Percentiles rank a stretch among this genome's conserved stretches.
Conservation (phyloP, 2,113 vertebrate genomes). For the Austrofundulus limnaeus region DNA sequence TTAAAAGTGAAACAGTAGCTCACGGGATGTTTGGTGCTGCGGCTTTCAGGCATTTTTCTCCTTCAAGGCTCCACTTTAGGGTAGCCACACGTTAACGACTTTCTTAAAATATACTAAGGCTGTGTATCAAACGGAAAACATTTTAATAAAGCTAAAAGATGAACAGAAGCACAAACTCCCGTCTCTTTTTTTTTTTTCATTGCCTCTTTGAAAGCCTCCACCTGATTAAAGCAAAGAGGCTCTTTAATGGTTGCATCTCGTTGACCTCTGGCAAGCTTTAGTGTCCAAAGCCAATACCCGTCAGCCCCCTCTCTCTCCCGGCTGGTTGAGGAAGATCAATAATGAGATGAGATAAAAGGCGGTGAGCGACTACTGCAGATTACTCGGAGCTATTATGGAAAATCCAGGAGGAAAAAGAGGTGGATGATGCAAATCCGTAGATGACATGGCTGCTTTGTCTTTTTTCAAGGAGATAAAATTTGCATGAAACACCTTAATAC, state of each 20-base stretch:
- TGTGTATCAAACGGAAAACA: not conserved
- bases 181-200: not conserved
- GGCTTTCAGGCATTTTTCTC: slow-evolving; percentile 2
- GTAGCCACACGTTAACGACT: slow-evolving; percentile 2
- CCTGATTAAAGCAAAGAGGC: slow-evolving; percentile 33
- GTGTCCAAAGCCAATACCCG: slow-evolving; percentile 53
- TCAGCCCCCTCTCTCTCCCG: slow-evolving; percentile 8
- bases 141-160: not conserved
- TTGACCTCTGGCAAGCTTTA: slow-evolving; percentile 46
- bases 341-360: slow-evolving; percentile 28
- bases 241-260: slow-evolving; percentile 36
- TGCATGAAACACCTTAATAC: not conserved
- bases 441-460: not conserved
- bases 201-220: slow-evolving; percentile 10
- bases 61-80: not conserved
- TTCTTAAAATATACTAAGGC: slow-evolving; percentile 2
- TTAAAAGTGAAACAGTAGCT: not conserved
- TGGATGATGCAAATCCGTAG: slow-evolving; percentile 20
- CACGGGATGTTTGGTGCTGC: not conserved
- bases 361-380: slow-evolving; percentile 27
- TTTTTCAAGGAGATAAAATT: not conserved
- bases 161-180: not conserved
- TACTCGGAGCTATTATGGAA: slow-evolving; percentile 22
- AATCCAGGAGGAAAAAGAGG: slow-evolving; percentile 15
- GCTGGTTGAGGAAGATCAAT: slow-evolving; percentile 46